phyloP scores from a whole-genome alignment of 2,113 vertebrate species.

The Carassius carassius region DNA sequence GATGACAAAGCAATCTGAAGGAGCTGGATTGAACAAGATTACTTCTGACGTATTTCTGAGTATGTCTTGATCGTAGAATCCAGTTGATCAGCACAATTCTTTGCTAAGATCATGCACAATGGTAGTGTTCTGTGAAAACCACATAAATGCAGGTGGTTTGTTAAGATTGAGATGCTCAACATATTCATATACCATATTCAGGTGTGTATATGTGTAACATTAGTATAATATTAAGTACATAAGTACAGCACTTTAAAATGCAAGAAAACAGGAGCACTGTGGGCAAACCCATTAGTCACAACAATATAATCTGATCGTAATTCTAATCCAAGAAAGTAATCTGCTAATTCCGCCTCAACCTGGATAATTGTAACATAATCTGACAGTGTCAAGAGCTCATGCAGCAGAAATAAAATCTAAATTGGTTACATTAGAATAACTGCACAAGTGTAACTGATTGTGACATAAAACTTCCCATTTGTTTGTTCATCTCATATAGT shows the following conservation, averaged over 20 bases:
- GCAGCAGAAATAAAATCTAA: constrained; percentile 33
- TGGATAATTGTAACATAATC: constrained; percentile 56
- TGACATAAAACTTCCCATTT: neutral
- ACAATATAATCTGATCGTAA: neutral
- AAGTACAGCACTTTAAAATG: neutral
- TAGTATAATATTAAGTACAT: neutral
- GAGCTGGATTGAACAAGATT: neutral
- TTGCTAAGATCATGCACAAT: neutral
- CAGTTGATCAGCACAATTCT: neutral
- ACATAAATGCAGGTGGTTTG: neutral
- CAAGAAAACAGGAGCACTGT: no score
- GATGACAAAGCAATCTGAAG: neutral
- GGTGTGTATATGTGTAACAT: neutral
- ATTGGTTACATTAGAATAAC: neutral
- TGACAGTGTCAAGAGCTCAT: constrained; percentile 49
- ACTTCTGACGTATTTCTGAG: neutral
- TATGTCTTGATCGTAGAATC: neutral
- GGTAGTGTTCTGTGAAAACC: neutral
- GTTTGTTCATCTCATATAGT: neutral
- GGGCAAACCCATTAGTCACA: neutral
- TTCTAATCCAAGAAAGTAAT: constrained; percentile 57
- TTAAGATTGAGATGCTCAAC: neutral
- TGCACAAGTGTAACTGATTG: neutral
- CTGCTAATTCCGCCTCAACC: constrained; percentile 67
- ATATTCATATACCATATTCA: neutral